phyloP scores from a whole-genome alignment of 2,797 vertebrate genomes.

The Phylloscopus collybita region DNA sequence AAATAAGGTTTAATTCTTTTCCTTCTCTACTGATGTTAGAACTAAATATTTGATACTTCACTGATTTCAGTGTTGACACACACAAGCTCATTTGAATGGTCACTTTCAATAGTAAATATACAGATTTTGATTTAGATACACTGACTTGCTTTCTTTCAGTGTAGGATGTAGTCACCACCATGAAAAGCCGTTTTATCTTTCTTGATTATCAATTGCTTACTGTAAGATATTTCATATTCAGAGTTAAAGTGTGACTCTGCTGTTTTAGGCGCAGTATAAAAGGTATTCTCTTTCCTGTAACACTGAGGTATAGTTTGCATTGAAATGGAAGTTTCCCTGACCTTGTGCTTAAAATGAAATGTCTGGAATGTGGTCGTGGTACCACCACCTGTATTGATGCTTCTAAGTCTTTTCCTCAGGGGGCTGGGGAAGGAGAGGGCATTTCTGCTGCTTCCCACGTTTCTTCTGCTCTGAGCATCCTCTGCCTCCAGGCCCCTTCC shows the following conservation, averaged over 20 bases:
- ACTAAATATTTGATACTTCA: not conserved
- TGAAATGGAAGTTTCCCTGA: not conserved
- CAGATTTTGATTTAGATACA: not conserved
- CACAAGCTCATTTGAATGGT: not conserved
- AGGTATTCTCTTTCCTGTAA: not conserved
- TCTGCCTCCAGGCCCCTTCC: not conserved
- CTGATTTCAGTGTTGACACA: not conserved
- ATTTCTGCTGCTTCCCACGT: not conserved
- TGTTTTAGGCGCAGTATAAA: not conserved
- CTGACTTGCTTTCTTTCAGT: not conserved
- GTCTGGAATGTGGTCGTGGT: not conserved
- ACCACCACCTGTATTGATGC: not conserved
- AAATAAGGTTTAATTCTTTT: not conserved
- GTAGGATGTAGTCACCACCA: not conserved
- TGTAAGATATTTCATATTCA: not conserved
- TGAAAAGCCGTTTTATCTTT: not conserved
- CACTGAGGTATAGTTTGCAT: not conserved
- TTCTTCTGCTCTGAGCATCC: not conserved
- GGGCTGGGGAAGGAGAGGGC: not conserved
- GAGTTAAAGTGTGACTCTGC: not conserved
- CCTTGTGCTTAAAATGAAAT: not conserved
- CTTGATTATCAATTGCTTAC: not conserved
- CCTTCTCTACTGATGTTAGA: not conserved
- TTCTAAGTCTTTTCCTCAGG: not conserved
- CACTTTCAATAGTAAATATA: not conserved